Base-by-base conservation (phyloP, 2,113 vertebrate species). In the Etheostoma spectabile region DNA sequence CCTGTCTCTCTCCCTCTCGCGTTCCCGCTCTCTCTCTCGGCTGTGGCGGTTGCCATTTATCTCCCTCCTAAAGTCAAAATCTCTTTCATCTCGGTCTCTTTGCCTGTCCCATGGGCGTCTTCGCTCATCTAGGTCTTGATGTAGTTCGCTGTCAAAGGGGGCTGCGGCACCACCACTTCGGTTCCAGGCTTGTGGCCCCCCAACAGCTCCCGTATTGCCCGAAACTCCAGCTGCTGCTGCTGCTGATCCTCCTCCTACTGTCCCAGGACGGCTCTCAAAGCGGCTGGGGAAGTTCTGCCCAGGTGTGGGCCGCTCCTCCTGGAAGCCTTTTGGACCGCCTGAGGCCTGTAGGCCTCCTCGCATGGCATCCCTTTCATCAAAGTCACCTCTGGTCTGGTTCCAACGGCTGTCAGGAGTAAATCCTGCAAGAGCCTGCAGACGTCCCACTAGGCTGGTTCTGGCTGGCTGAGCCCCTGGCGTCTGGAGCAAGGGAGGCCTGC, bases 81-180 rank as follows among this genome's bases (percentile, higher is more conserved):
- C 98, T 95, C 98, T 95, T 92, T 99, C 98, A 86, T 99, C 97
- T 72, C 97, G 95, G 88, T 96, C 95, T 92, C 97, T 96, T 74
- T 99, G 97, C 78, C 98, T 97, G 87, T 99, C 98, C 98, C 98
- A 99, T 24, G 96, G 97, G 78, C 97, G 96, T 87, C 97, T 96
- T 66, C 98, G 96, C 60, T 99, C 98, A 92, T 99, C 98, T 80
- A 98, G 96, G 95, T 99, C 98, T 95, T 97, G 97, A 91, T 97
- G 97, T 77, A 95, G 76, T 87, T 98, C 97, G 78, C 95, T 95
- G 64, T 97, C 97, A 91, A 97, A 98, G 14, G 91, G 66, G 0
- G 80, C 73, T 13, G 81, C 2, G 5, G 65, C 38, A 15, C 71
- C 86, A 19, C 88, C 81, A 61, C 96, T 94, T 72, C 97, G 96